A percentile compares a stretch with the other conserved stretches of the same genome.
These are phyloP conservation scores for Sarcophilus harrisii DNA, from an alignment of 2,797 vertebrate species.

Conservation along the genomic window DNA sequence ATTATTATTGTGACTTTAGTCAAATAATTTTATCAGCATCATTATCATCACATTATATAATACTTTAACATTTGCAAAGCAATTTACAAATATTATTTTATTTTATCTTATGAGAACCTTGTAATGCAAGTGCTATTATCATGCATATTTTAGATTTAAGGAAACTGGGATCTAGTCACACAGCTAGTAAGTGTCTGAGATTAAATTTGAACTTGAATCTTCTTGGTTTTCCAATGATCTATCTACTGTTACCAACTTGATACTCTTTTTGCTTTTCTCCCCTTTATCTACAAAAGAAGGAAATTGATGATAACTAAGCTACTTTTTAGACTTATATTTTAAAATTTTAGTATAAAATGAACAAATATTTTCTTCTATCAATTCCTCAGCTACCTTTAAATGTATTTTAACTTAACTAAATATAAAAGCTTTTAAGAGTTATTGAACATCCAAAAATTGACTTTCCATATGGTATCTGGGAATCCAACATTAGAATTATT, in stretches of 20 bases:
- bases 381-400: conserved; percentile 27
- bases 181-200: not conserved
- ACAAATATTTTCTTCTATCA: not conserved
- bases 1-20: not conserved
- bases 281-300: not conserved
- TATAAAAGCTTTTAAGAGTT: not conserved
- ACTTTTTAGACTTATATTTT: not conserved
- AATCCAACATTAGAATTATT: conserved; percentile 4
- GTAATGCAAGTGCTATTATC: not conserved
- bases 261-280: not conserved
- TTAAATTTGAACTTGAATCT: not conserved
- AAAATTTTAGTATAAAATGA: not conserved
- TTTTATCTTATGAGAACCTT: not conserved
- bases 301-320: not conserved
- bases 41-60: not conserved
- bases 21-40: not conserved
- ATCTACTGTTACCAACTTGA: not conserved
- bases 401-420: conserved; percentile 47
- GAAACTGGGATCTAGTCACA: not conserved
- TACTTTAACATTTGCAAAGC: not conserved
- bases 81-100: not conserved
- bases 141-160: not conserved
- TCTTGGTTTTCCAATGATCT: not conserved
- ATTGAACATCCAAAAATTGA: conserved; percentile 21
- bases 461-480: conserved; percentile 15